Percentiles rank a stretch among this genome's conserved stretches.
These are phyloP conservation scores for Protophormia terraenovae DNA, from an alignment of 2,888 invertebrate species.

Conservation along the genomic window DNA sequence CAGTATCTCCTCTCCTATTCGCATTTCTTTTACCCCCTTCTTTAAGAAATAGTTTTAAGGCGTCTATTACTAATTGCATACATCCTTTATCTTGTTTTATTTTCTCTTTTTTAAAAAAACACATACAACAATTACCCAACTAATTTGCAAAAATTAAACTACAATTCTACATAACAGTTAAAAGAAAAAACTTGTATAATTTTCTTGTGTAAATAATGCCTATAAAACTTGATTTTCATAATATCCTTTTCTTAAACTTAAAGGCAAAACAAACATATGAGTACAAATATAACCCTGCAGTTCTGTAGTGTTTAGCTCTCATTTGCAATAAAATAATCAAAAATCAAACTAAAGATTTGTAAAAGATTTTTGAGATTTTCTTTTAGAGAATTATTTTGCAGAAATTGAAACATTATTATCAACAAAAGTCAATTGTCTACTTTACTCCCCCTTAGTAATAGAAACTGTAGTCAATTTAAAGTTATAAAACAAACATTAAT, in stretches of 20 bases:
- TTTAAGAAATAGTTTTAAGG: no score
- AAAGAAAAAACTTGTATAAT: conserved; percentile 38
- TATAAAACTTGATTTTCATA: conserved; percentile 15
- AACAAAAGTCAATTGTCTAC: no score
- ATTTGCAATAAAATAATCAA: no score
- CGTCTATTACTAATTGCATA: conserved; percentile 36
- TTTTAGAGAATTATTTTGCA: no score
- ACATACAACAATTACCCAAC: conserved; percentile 43
- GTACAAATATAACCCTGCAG: no score
- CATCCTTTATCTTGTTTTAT: neutral
- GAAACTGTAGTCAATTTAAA: no score
- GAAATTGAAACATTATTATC: no score
- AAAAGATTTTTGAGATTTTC: no score
- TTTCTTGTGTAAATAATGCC: conserved; percentile 31
- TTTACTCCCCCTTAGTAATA: no score
- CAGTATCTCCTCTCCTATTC: neutral
- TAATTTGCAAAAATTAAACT: conserved; percentile 63
- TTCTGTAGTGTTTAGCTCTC: no score
- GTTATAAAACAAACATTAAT: no score
- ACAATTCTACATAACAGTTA: conserved; percentile 12
- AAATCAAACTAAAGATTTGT: no score
- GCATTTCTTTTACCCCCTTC: neutral
- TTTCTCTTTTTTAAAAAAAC: neutral
- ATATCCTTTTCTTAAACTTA: conserved; percentile 44
- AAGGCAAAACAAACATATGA: neutral